A percentile compares a stretch with the other conserved stretches of the same genome.
Conservation (phyloP, 1,140 invertebrate species). For the Xylocopa sonorina region DNA sequence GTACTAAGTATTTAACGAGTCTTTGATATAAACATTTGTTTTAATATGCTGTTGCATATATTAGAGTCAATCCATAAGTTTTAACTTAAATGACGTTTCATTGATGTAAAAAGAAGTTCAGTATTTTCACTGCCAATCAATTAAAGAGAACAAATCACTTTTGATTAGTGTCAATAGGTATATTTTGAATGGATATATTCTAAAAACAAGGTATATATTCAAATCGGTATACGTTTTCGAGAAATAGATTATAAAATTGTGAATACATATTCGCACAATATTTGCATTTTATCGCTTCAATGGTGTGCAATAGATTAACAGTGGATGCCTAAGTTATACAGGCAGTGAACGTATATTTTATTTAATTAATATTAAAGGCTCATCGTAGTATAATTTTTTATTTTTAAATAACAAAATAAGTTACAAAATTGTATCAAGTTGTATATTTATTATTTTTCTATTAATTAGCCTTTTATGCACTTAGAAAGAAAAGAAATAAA, state of each 20-base stretch:
- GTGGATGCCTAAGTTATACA: constrained; percentile 28
- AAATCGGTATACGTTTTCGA: constrained; percentile 16
- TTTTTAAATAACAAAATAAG: constrained; percentile 24
- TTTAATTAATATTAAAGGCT: background rate
- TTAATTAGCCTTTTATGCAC: constrained; percentile 35
- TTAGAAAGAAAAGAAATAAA: constrained; percentile 45
- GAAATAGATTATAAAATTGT: constrained; percentile 44
- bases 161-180: constrained; percentile 38
- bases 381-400: constrained; percentile 18
- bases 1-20: constrained; percentile 38
- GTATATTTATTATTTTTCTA: constrained; percentile 49
- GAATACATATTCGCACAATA: constrained; percentile 37
- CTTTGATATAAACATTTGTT: constrained; percentile 58
- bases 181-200: too few relatives aligned
- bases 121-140: constrained; percentile 62
- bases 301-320: constrained; percentile 1
- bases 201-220: background rate
- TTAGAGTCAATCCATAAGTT: constrained; percentile 37
- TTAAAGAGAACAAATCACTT: constrained; percentile 18
- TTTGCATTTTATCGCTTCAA: constrained; percentile 30
- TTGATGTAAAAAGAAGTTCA: constrained; percentile 49
- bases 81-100: constrained; percentile 24
- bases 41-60: constrained; percentile 54
- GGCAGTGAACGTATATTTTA: constrained; percentile 55
- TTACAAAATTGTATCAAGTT: constrained; percentile 27